Base-by-base conservation (phyloP, 2,888 invertebrate genomes). In the Drosophila pullipes region DNA sequence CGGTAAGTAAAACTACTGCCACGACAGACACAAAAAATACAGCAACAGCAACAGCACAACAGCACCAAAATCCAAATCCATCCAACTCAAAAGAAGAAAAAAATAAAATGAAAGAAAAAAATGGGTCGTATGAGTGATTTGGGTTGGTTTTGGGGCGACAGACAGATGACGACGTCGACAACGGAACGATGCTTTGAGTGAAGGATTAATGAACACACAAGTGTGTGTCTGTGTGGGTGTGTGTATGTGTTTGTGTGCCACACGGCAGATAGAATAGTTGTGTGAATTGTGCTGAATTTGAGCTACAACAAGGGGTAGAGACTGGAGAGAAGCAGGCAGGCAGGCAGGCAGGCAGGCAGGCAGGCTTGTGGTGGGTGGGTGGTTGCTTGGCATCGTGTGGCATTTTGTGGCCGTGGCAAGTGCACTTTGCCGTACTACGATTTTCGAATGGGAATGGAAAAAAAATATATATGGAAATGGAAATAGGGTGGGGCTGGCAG, bases 1-100 rank as follows among this genome's bases (percentile, higher is more conserved):
- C 96, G 97, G 91, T 93, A 88, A 92, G 92, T 85, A 61, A 74
- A 70, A 54, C 58, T 30, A 11, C 33, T 22, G 30, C 22, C 28
- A 22, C 10, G 16, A 53, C 50, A n/a, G 22, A 18, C 16, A 18
- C 16, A 13, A 37, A 55, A 57, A 39, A n/a, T 6, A 7, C 13
- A 22, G 13, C 7, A 41, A 41, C n/a, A 22, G 2, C 22, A 47
- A 25, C 2, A 1, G 25, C 25, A 13, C 13, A 47, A 22, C 13
- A 22, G 13, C 13, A 47, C 33, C 4, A 13, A 25, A 33, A 28
- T 11, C 30, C 44, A n/a, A 50, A 54, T n/a, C 7, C 37, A 63
- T 33, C 57, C 39, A 33, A 11, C 7, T 7, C 11, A 10, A n/a
- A 33, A 31, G 47, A 55, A 33, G 41, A 39, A 28, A 52, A 50